A percentile compares a stretch with the other conserved stretches of the same genome.
Evolutionary conservation across 2,888 invertebrate species (phyloP).

Genomic region (Malacosoma neustria): DNA sequence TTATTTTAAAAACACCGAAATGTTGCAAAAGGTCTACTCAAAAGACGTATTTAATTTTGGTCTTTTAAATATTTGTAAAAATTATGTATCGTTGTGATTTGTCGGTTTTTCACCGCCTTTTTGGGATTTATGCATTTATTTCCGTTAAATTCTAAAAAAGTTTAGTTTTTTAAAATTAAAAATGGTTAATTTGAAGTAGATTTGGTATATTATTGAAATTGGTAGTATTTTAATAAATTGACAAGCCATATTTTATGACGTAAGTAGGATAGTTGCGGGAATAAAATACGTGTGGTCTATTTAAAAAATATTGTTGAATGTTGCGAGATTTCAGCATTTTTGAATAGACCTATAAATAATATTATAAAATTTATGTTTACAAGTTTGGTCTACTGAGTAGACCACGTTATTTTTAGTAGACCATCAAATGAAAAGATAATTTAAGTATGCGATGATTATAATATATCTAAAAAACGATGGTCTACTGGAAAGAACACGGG

Average conservation of each 20-base stretch:
- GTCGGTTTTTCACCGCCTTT: neutral
- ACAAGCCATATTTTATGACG: no score
- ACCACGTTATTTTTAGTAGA: neutral
- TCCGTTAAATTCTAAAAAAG: neutral
- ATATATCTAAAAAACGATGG: neutral
- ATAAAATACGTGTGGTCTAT: neutral
- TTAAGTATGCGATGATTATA: neutral
- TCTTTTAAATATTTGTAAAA: neutral
- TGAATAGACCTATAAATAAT: neutral
- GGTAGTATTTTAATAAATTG: no score
- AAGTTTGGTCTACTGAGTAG: conserved; percentile 5
- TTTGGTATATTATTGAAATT: neutral
- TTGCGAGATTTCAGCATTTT: no score
- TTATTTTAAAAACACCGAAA: no score
- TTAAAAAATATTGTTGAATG: neutral
- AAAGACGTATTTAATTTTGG: conserved; percentile 4
- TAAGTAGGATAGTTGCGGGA: no score
- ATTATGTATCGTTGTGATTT: conserved; percentile 2
- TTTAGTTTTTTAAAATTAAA: neutral
- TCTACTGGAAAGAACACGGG: conserved; percentile 10
- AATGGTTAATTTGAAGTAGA: neutral
- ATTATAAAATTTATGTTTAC: conserved; percentile 2
- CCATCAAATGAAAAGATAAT: neutral
- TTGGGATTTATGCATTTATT: neutral
- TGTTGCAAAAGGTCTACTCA: no score